A percentile compares a stretch with the other conserved stretches of the same genome.
phyloP scores from a whole-genome alignment of 2,113 vertebrate genomes.

The Entelurus aequoreus region DNA sequence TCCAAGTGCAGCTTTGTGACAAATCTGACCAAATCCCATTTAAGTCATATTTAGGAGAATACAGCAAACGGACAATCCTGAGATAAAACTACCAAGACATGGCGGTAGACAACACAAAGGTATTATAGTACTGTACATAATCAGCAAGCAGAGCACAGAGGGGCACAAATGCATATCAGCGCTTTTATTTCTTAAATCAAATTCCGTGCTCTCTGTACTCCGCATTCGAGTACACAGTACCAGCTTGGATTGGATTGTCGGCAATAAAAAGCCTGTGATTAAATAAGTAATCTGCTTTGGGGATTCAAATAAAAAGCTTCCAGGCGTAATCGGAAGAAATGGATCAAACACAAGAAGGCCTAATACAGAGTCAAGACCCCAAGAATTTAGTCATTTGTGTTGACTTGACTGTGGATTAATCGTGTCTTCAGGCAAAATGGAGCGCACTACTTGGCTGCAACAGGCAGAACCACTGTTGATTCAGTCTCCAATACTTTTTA shows the following conservation, averaged over 20 bases:
- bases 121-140: constrained; percentile 21
- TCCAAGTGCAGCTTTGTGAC: too few species aligned
- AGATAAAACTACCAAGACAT: too few species aligned
- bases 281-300: constrained; percentile 57
- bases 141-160: constrained; percentile 33
- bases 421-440: too few species aligned
- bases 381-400: too few species aligned
- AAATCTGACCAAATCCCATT: too few species aligned
- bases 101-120: not conserved
- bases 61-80: too few species aligned
- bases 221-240: constrained; percentile 41
- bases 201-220: constrained; percentile 44
- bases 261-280: constrained; percentile 55
- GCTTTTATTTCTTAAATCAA: constrained; percentile 49
- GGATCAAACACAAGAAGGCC: constrained; percentile 21
- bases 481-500: too few species aligned
- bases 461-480: too few species aligned
- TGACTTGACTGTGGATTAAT: too few species aligned
- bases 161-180: constrained; percentile 34
- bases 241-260: constrained; percentile 55
- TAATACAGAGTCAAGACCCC: not conserved
- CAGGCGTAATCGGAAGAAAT: constrained; percentile 33
- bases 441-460: too few species aligned
- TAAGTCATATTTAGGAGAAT: too few species aligned
- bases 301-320: constrained; percentile 61